These are phyloP conservation scores for Falco rusticolus DNA, from an alignment of 2,797 vertebrate genomes.

Conservation along the genomic window DNA sequence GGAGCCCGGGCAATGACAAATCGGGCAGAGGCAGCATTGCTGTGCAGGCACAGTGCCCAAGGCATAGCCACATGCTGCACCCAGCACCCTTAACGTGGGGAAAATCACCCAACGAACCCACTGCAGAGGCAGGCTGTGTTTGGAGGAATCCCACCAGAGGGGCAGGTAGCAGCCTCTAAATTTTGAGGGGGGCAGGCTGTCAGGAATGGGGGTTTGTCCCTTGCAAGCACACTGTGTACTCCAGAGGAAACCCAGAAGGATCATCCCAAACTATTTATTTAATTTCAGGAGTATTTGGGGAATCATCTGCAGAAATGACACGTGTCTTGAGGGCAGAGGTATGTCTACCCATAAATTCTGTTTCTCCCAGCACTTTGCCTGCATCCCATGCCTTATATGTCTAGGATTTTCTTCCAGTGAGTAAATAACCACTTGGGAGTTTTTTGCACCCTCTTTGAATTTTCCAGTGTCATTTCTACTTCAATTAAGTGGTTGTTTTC, in stretches of 20 bases:
- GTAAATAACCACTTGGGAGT: neutral
- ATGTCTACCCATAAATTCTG: neutral
- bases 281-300: neutral
- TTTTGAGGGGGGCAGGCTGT: neutral
- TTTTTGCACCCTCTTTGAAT: neutral
- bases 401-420: neutral
- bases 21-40: neutral
- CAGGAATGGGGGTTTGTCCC: neutral
- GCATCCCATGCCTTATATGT: neutral
- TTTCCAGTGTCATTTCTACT: neutral
- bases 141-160: neutral
- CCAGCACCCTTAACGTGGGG: accelerated
- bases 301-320: neutral
- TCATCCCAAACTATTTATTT: neutral
- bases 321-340: neutral
- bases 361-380: neutral
- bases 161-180: neutral
- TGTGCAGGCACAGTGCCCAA: neutral
- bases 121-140: neutral
- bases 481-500: conserved; percentile 1
- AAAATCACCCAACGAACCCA: accelerated
- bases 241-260: neutral
- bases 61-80: neutral
- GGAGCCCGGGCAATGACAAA: neutral
- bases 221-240: neutral